Evolutionary conservation across 2,797 vertebrate species (phyloP).

Genomic region (Melanotaenia trifasciata): DNA sequence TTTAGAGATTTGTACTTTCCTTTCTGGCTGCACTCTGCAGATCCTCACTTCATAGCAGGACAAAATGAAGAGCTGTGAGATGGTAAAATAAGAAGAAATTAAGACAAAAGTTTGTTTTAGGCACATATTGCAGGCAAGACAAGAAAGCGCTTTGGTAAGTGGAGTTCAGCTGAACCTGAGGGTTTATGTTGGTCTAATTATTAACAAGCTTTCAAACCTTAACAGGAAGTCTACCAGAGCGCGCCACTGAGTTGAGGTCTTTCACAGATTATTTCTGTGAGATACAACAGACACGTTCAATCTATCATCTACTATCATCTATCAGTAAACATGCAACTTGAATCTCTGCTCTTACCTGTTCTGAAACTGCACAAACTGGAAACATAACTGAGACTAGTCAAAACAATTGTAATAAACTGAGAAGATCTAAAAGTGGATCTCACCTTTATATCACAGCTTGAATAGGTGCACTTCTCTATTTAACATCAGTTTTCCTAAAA

Average conservation of each 20-base stretch:
- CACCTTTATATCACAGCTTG: not conserved
- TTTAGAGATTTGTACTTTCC: not conserved
- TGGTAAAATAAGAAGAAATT: not conserved
- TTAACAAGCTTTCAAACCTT: conserved; percentile 76
- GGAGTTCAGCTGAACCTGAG: conserved; percentile 23
- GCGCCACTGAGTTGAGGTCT: conserved; percentile 1
- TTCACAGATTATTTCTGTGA: not conserved
- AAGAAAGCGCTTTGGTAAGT: conserved; percentile 16
- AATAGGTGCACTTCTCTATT: not conserved
- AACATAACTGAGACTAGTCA: not conserved
- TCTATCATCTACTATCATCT: not conserved
- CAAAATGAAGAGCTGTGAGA: not conserved
- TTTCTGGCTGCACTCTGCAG: not conserved
- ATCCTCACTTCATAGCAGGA: conserved; percentile 26
- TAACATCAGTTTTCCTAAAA: not conserved
- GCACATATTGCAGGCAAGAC: not conserved
- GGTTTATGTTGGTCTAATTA: conserved; percentile 62
- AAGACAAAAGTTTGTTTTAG: not conserved
- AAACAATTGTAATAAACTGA: not conserved
- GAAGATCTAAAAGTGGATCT: not conserved
- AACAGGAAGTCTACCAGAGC: conserved; percentile 50
- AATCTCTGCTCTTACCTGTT: not conserved
- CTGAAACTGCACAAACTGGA: too few relatives aligned
- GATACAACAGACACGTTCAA: not conserved
- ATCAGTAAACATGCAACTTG: not conserved